phyloP scores from a whole-genome alignment of 2,113 vertebrate genomes.

The Vulpes lagopus region DNA sequence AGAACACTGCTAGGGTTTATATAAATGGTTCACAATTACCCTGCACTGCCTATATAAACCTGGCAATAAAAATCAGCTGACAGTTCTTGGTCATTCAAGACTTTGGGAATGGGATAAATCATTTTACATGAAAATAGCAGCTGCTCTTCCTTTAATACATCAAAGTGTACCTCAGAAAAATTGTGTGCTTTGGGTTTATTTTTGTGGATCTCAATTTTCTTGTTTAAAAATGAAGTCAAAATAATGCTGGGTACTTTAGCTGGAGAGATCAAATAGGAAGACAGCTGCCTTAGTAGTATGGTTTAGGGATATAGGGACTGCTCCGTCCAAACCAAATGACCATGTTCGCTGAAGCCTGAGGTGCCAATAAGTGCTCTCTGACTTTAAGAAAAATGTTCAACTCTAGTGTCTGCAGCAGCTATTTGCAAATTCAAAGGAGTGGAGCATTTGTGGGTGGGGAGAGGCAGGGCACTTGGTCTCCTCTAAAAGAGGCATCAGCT shows the following conservation, averaged over 20 bases:
- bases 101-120: not conserved
- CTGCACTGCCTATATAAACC: not conserved
- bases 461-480: rapidly evolving
- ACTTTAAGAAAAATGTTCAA: not conserved
- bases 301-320: not conserved
- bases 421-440: not conserved
- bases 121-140: not conserved
- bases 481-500: not conserved
- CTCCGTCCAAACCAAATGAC: not conserved
- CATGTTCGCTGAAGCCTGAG: not conserved
- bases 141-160: not conserved
- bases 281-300: not conserved
- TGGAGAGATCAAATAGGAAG: not conserved
- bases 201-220: not conserved
- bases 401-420: not conserved
- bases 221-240: not conserved
- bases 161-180: not conserved
- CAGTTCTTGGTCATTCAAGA: not conserved
- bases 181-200: not conserved
- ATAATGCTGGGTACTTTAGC: not conserved
- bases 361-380: not conserved
- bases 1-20: not conserved
- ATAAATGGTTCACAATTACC: not conserved
- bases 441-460: not conserved
- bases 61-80: not conserved